Base-by-base conservation (phyloP, 2,797 vertebrate species). In the Morus bassanus region DNA sequence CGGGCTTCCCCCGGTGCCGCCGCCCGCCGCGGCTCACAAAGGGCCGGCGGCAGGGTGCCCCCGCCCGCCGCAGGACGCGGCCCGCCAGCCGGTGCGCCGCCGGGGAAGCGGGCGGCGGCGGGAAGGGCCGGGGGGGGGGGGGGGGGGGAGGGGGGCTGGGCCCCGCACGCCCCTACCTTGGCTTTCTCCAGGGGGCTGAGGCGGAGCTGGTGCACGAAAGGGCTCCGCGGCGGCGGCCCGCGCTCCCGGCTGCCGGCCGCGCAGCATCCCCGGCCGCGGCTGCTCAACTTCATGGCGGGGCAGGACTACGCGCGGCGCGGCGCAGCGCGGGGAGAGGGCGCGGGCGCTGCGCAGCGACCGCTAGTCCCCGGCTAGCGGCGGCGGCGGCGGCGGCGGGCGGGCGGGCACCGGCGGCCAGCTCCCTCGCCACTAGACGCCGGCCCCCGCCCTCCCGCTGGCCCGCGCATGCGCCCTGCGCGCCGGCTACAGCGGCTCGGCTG, bases 151-250 rank as follows among this genome's bases (percentile, higher is more conserved):
- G 9, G 11, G 46, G 27, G 27, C 16, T 41, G 48, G 31, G 57
- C 43, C 30, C 79, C 2, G 45, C 74, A 5, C 72, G 43, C 83
- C 96, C 98, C 95, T 98, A 99, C 99, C 99, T 99, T 99, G 96
- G 98, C 98, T 97, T 99, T 99, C 96, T 99, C 98, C 96, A 98
- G 92, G 35, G 98, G 97, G 96, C 98, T 98, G 96, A 99, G 98
- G 97, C 98, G 98, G 97, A 99, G 98, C 96, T 99, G 98, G 97
- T 99, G 99, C 97, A 99, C 99, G 98, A 99, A 99, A 43, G 99
- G 99, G 98, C 99, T 99, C 96, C 98, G 98, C 91, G 98, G 98
- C 93, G 98, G 98, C 96, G 98, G 98, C 97, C 98, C 98, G 95
- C 98, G 98, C 93, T 98, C 98, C 46, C 94, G 96, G 65, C 98